These are phyloP conservation scores for Antheraea assamensis DNA, from an alignment of 2,888 invertebrate genomes.

Conservation along the genomic window DNA sequence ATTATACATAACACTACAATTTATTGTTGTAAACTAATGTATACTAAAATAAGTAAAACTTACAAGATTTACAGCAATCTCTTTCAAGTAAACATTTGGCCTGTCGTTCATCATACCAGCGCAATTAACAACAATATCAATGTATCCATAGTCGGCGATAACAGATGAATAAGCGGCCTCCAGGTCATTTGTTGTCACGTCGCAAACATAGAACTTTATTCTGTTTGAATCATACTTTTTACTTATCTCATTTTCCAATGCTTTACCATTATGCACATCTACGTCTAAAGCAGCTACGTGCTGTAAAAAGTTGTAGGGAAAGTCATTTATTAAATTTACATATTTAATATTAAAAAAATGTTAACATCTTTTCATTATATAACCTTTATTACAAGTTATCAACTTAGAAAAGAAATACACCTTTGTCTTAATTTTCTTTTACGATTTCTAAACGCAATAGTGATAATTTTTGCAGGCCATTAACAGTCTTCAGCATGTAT, in stretches of 20 bases:
- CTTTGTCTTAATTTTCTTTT: too few species aligned
- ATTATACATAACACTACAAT: neutral
- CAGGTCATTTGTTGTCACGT: conserved; percentile 54
- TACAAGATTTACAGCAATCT: conserved; percentile 66
- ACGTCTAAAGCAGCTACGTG: conserved; percentile 57
- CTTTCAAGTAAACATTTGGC: conserved; percentile 52
- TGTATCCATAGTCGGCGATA: conserved; percentile 48
- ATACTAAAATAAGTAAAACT: conserved; percentile 32
- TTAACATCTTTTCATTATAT: too few species aligned
- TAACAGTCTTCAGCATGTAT: too few species aligned
- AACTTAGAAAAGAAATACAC: too few species aligned
- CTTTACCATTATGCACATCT: conserved; percentile 39
- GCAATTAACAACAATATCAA: conserved; percentile 65
- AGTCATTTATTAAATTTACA: too few species aligned
- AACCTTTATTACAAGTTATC: too few species aligned
- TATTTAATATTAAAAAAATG: too few species aligned
- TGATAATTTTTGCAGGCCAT: too few species aligned
- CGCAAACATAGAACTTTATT: conserved; percentile 54
- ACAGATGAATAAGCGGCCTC: conserved; percentile 46
- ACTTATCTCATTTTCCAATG: conserved; percentile 45
- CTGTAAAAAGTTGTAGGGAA: conserved; percentile 41
- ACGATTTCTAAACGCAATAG: too few species aligned
- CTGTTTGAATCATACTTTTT: conserved; percentile 42
- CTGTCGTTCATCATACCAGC: conserved; percentile 69
- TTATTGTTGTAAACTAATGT: neutral